Base-by-base conservation (phyloP, 1,140 invertebrate species). In the Drosophila pachea region DNA sequence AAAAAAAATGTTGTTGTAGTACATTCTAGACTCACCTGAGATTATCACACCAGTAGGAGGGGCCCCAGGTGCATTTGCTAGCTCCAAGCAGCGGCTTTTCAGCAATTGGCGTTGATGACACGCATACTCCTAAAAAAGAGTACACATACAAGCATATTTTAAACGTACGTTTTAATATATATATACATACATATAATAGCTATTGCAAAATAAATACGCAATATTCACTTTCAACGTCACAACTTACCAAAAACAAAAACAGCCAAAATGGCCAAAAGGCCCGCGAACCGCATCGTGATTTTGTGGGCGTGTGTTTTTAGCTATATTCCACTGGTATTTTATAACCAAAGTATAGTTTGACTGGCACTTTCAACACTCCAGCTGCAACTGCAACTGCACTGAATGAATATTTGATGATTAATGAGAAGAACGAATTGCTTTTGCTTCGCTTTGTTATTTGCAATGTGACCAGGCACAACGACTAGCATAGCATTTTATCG, bases 41-140 rank as follows among this genome's bases (percentile, higher is more conserved):
- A 82, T 95, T 95, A 50, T 92, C 91, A 89, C 95, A 97, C 95
- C 95, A 96, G 74, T 94, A 96, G 0, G 92, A 91, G n/a, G 95
- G 95, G 29, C 95, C 95, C 92, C 93, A 94, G 8, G 94, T 94
- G 88, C 95, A 96, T 88, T 92, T 92, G 64, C 92, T 91, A 7
- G 90, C 76, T 11, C 94, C 94, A n/a, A 87, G 22, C 22, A 66
- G 67, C 40, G 76, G 60, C 48, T 67, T 62, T 33, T 64, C 62
- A 35, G 66, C 72, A 8, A 93, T 47, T 32, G 87, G 87, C 49
- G 87, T 77, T 49, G 78, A 74, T 8, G 60, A 62, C 62, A 73
- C 66, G 49, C 67, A 74, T 49, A 62, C 45, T 68, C 75, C 79
- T 83, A 55, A 22, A 86, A 75, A 50, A n/a, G n/a, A 11, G 9